phyloP scores from a whole-genome alignment of 1,140 invertebrate genomes.

The Scaptomyza montana region DNA sequence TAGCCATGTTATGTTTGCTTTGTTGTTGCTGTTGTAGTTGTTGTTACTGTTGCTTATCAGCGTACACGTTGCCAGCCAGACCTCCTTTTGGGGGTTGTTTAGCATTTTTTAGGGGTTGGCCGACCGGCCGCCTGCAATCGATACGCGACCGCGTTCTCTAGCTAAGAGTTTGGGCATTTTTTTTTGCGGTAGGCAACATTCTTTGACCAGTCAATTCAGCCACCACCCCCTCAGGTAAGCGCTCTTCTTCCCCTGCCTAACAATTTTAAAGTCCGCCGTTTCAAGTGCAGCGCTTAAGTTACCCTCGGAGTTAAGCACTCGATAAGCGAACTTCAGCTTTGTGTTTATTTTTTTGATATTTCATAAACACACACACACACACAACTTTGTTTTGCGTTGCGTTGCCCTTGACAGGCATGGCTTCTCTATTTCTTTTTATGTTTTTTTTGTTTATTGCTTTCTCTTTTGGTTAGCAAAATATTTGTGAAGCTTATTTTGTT shows the following conservation, averaged over 20 bases:
- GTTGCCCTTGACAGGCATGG: constrained; percentile 76
- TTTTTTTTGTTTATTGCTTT: neutral
- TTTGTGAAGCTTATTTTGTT: constrained; percentile 21
- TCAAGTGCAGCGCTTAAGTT: constrained; percentile 34
- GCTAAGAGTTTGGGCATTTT: constrained; percentile 5
- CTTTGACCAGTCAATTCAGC: constrained; percentile 54
- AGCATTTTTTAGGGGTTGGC: constrained; percentile 51
- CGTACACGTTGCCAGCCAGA: constrained; percentile 24
- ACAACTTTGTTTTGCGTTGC: constrained; percentile 6
- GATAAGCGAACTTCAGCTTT: constrained; percentile 54
- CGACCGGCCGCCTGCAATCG: constrained; percentile 57
- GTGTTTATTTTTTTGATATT: constrained; percentile 42
- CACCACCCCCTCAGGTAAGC: constrained; percentile 5
- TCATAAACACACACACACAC: constrained; percentile 14
- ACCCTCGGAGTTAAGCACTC: constrained; percentile 66
- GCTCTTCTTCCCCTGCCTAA: neutral
- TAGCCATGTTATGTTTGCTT: constrained; percentile 37
- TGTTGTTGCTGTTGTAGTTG: constrained; percentile 27
- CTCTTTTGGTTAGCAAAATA: constrained; percentile 22
- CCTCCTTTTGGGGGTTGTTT: constrained; percentile 63
- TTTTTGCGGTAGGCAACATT: constrained; percentile 65
- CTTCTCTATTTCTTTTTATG: constrained; percentile 30
- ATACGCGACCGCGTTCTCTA: constrained; percentile 40
- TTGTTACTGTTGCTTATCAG: constrained; percentile 67
- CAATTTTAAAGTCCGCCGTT: constrained; percentile 10